These are phyloP conservation scores for Pao palembangensis DNA, from an alignment of 2,113 vertebrate genomes.

Conservation along the genomic window DNA sequence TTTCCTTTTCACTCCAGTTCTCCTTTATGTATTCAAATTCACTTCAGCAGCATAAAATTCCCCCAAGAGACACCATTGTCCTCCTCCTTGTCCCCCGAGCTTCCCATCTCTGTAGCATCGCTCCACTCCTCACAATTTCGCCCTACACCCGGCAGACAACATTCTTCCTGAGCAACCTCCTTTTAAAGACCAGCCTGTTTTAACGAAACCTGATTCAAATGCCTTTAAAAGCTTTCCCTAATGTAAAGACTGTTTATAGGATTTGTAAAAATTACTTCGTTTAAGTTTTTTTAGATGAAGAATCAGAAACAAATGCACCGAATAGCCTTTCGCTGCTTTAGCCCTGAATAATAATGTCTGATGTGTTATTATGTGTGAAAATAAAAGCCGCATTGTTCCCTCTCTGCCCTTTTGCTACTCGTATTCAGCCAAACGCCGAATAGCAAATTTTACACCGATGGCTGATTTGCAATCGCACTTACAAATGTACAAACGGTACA, in stretches of 20 bases:
- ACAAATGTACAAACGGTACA: constrained; percentile 63
- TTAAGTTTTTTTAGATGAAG: constrained; percentile 25
- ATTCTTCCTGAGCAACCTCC: constrained; percentile 31
- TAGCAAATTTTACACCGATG: constrained; percentile 65
- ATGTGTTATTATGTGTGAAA: constrained; percentile 68
- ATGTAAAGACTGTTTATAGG: constrained; percentile 65
- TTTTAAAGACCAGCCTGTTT: constrained; percentile 64
- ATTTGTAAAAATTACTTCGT: constrained; percentile 57
- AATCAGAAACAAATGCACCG: constrained; percentile 61
- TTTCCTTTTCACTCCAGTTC: constrained; percentile 57
- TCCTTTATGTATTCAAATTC: constrained; percentile 79
- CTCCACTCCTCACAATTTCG: constrained; percentile 65
- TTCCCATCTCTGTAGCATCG: constrained; percentile 69
- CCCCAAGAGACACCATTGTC: constrained; percentile 77
- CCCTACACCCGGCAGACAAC: constrained; percentile 56
- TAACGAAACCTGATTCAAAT: constrained; percentile 75
- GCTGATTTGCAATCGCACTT: constrained; percentile 67
- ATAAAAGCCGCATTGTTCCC: constrained; percentile 61
- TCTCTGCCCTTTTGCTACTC: constrained; percentile 36
- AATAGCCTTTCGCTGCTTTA: constrained; percentile 69
- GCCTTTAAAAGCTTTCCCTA: constrained; percentile 56
- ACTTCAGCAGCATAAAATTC: constrained; percentile 77
- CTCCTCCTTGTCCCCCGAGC: constrained; percentile 73
- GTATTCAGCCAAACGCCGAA: constrained; percentile 56
- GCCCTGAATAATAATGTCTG: constrained; percentile 69